Evolutionary conservation across 2,888 invertebrate genomes (phyloP), one percentile per base, ranked within the genome.

Genomic region (Acleris cristana): DNA sequence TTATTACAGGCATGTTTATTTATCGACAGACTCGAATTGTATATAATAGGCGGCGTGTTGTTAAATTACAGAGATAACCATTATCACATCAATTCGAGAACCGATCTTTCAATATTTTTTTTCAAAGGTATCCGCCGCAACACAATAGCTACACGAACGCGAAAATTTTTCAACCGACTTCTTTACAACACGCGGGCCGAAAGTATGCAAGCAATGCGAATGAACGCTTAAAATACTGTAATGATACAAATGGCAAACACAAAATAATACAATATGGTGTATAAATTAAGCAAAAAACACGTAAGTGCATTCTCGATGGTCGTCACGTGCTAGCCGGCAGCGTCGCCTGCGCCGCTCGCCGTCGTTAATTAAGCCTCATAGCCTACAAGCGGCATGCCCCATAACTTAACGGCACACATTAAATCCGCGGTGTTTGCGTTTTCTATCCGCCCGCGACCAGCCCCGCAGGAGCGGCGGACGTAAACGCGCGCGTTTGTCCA

Each of bases 1-100:
- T 87, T 85, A 88, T 89, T 87, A 88, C 84, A 82, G 80, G 78
- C 79, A 76, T 76, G 74, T 77, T 80, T 84, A 82, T 85, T 83
- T 85, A 86, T 84, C 86, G 84, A 87, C 81, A 82, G 74, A 64
- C 40, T 69, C 59, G 19, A 66, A 62, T 49, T 55, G 57, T 21
- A 57, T 57, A 63, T 52, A 62, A 52, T 54, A n/a, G 56, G 48
- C 60, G 49, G 59, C 58, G 52, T 26, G 57, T 64, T 54, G 54
- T 65, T 51, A 63, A 70, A 70, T 65, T 69, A 34, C 30, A 65
- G 57, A 52, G 45, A 66, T 66, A 59, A 55, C 51, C 63, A 58
- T 63, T 52, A 52, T 62, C 56, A 62, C 51, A 56, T 66, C 63
- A 67, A 53, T 67, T 56, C 62, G 21, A 52, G 14, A 52, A 58